These are phyloP conservation scores for Nephila pilipes DNA, from an alignment of 1,140 invertebrate species.

Conservation along the genomic window DNA sequence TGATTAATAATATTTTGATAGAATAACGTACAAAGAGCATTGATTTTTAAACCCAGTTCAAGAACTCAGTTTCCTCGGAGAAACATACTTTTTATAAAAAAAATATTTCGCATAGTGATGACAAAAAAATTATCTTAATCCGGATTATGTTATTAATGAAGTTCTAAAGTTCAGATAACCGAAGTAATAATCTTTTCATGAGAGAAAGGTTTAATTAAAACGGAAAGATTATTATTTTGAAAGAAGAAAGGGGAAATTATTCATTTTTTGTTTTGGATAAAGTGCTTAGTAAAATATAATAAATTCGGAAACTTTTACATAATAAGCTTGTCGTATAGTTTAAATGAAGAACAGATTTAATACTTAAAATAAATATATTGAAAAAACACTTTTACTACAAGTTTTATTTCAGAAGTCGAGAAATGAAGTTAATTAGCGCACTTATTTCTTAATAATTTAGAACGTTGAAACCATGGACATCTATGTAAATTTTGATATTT, in stretches of 20 bases:
- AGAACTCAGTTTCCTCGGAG: background rate
- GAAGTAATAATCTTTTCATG: background rate
- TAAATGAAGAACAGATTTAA: background rate
- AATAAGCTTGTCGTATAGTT: background rate
- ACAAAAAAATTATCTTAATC: slow-evolving; percentile 26
- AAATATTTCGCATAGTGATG: background rate
- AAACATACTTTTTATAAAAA: background rate
- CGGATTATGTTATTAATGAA: slow-evolving; percentile 61
- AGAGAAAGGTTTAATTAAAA: slow-evolving; percentile 30
- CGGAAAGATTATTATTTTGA: slow-evolving; percentile 35
- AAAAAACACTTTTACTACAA: background rate
- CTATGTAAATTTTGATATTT: background rate
- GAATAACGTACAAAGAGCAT: background rate
- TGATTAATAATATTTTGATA: background rate
- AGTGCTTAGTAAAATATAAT: background rate
- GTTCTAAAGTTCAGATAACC: slow-evolving; percentile 22
- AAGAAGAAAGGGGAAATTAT: background rate
- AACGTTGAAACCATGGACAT: background rate
- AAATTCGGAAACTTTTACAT: background rate
- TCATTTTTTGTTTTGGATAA: background rate
- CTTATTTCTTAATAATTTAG: background rate
- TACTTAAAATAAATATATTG: background rate
- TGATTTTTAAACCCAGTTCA: background rate
- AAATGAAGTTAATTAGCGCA: background rate
- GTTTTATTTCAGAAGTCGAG: background rate